A percentile compares a stretch with the other conserved stretches of the same genome.
These are phyloP conservation scores for Odocoileus hemionus DNA, from an alignment of 2,113 vertebrate species.

Conservation along the genomic window DNA sequence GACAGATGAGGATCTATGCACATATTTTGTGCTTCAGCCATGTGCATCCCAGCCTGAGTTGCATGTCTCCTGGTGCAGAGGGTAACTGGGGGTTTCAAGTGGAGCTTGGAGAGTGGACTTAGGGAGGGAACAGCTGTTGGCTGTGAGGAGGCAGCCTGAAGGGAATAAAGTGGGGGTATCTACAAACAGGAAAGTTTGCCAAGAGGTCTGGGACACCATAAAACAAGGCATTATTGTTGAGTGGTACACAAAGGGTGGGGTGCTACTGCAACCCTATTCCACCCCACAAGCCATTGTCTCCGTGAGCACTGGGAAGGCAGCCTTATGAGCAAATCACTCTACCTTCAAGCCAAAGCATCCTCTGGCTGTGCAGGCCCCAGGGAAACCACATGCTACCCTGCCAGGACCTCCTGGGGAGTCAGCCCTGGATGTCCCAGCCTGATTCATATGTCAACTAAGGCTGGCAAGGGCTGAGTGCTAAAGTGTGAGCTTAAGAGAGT, in stretches of 20 bases:
- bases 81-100: neutral
- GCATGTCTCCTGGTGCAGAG: neutral
- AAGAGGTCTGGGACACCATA: neutral
- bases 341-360: neutral
- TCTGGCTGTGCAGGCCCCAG: neutral
- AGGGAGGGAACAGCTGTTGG: neutral
- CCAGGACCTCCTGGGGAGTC: neutral
- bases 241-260: neutral
- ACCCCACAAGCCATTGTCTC: neutral
- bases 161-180: neutral
- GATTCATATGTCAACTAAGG: neutral
- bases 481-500: neutral
- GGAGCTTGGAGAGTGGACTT: neutral
- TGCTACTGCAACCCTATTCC: neutral
- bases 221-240: neutral
- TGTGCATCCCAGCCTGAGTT: neutral
- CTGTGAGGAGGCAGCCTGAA: neutral
- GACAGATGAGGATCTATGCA: neutral
- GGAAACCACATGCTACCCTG: neutral
- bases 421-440: neutral
- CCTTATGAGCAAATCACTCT: neutral
- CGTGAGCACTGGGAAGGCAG: neutral
- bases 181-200: neutral
- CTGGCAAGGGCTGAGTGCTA: neutral
- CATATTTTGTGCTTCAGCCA: neutral